Evolutionary conservation across 2,888 invertebrate genomes (phyloP), one percentile per base, ranked within the genome.

Genomic region (Xanthia togata): DNA sequence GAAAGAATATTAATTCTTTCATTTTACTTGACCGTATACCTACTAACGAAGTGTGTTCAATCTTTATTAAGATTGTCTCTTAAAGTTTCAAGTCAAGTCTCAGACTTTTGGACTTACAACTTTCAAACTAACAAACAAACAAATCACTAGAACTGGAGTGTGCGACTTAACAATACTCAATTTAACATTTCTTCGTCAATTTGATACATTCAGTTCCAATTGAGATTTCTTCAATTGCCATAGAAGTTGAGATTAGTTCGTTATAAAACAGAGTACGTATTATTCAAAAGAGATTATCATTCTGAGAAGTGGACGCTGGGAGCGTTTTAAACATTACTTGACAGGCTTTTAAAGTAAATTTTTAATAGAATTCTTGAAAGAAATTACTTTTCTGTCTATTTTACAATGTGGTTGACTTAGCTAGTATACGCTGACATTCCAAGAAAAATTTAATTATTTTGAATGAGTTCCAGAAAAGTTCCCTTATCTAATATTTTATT

Each of bases 201-300:
- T 71, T 59, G 31, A 57, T 69, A 9, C 41, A 64, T 71, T 84
- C 71, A 69, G 12, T 64, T 68, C 44, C 57, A 70, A 73, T 83
- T 72, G 41, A 57, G n/a, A 64, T 73, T 68, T 44, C 62, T 79
- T 4, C 47, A 67, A 70, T 74, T 79, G 63, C 38, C 14, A 50
- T 62, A 57, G 14, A 70, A 84, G 64, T 77, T 83, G 59, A 68
- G 68, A 77, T 83, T 70, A 70, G 44, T 76, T 83, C 31, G 20
- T 76, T 70, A 68, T 73, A 73, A 64, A 83, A 62, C 23, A n/a
- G 35, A 59, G 35, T 70, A n/a, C n/a, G n/a, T n/a, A 50, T 76
- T 60, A 9, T 68, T 26, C 2, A n/a, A 60, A 57, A n/a, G 5
- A 5, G 17, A 44, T 67, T 38, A 1, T 57, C 57, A 59, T 68